Base-by-base conservation (phyloP, 1,140 invertebrate species). In the Cherax destructor region DNA sequence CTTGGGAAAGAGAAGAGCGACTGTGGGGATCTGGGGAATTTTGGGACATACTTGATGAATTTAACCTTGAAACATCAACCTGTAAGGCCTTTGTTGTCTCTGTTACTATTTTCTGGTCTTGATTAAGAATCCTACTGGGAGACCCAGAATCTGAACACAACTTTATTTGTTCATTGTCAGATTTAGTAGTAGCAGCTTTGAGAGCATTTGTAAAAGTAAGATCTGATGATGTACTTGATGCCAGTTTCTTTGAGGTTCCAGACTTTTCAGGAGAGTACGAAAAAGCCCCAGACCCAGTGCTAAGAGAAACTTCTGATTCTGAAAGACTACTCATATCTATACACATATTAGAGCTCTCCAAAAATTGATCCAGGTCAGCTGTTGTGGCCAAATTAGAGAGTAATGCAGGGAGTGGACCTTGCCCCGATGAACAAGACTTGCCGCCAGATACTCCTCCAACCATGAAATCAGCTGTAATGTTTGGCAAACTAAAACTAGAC, bases 291-390 rank as follows among this genome's bases (percentile, higher is more conserved):
- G 86, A 59, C 47, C 72, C 86, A 52, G 91, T 77, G 77, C 83
- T 93, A 21, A 92, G 86, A 49, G 92, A 93, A 72, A 88, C 88
- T 72, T 92, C 92, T 65, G 84, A 88, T 61, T 93, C 92, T 18
- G 92, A 93, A n/a, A 93, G 88, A 85, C 85, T 92, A 74, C 86
- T 86, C 59, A 93, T 93, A 52, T 93, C 92, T 84, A 93, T 92
- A 41, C 92, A 92, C 92, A 93, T 93, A 65, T 93, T 93, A 16
- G 92, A 93, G 72, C 90, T 93, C 21, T 93, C 92, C 13, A 93
- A 80, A 84, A 93, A 93, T 47, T 89, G 88, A 11, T 88, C 87
- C 49, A 93, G 78, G 74, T 92, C 92, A 59, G 92, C 65, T 52
- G 90, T 91, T 52, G 90, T 88, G 4, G 87, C 76, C 24, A 91